Evolutionary conservation across 2,888 invertebrate genomes (phyloP).

Genomic region (Metellina segmentata): DNA sequence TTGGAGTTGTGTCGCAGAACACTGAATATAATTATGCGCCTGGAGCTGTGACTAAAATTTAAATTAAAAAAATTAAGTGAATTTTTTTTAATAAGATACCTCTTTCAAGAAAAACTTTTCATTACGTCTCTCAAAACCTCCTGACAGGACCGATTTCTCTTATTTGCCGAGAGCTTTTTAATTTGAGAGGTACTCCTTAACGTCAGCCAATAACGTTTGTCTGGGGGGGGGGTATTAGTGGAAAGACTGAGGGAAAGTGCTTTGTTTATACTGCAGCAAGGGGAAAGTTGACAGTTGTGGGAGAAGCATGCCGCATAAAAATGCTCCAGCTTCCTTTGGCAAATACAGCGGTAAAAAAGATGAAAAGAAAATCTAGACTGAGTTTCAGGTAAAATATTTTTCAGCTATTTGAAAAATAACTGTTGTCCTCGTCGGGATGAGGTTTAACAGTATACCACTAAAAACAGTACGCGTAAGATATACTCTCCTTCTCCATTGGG

Average conservation of each 20-base stretch:
- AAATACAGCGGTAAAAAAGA: background rate
- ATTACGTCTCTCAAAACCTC: background rate
- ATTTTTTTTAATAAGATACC: background rate
- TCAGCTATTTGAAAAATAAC: too few species aligned
- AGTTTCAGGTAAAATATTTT: too few species aligned
- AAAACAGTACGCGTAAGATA: too few species aligned
- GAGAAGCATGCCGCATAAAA: background rate
- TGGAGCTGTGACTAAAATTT: too few species aligned
- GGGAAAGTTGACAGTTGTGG: background rate
- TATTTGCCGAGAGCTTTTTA: background rate
- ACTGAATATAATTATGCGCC: too few species aligned
- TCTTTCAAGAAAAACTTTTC: too few species aligned
- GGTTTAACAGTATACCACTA: too few species aligned
- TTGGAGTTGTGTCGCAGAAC: too few species aligned
- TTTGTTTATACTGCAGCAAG: background rate
- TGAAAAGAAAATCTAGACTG: too few species aligned
- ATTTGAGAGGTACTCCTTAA: background rate
- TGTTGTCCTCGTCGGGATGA: too few species aligned
- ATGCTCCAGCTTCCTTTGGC: background rate
- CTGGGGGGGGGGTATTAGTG: background rate
- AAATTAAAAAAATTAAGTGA: background rate
- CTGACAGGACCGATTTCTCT: background rate
- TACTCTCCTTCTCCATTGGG: too few species aligned
- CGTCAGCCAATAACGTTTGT: background rate
- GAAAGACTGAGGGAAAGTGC: background rate